Evolutionary conservation across 2,888 invertebrate genomes (phyloP), one percentile per base, ranked within the genome.

Genomic region (Penaeus monodon): DNA sequence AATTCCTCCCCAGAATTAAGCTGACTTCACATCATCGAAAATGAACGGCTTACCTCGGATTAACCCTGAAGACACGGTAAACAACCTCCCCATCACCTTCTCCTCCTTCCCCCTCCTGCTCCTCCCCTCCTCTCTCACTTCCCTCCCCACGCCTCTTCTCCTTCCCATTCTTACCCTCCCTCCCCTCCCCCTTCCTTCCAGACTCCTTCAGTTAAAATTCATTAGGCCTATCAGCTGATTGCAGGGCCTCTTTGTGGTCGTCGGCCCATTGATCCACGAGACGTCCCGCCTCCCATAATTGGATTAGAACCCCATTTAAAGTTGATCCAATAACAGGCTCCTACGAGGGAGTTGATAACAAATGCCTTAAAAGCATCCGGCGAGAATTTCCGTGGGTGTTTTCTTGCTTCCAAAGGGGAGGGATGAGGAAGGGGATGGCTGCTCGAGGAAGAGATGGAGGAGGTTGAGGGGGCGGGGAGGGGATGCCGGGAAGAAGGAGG

Each of bases 241-340:
- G 38, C 66, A 49, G 38, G 57, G 84, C 4, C 63, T n/a, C 84
- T 79, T 77, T 68, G 84, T 70, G 64, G 79, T 38, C 20, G 33
- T 49, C 20, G 49, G 76, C 68, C 68, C 80, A 79, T 80, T 80
- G 79, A 80, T 85, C 79, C 85, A 3, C 64, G 73, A 44, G 33
- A 27, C 79, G 68, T 33, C 64, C 68, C 78, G 44, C 33, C 68
- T 63, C 84, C 79, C 84, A 70, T 85, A 85, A 85, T 85, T 85
- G 85, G 85, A 85, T 85, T 85, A 85, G 80, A 65, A 64, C 49
- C 33, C 85, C 80, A 85, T 85, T 85, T 79, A 85, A 85, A 80
- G 79, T 80, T 85, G 85, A 85, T 85, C 84, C 79, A 85, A 85
- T 85, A 79, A 85, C 80, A 57, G 57, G 57, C 57, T 57, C 57